Conservation (phyloP, 2,888 invertebrate genomes). For the Pristionchus japonicus region DNA sequence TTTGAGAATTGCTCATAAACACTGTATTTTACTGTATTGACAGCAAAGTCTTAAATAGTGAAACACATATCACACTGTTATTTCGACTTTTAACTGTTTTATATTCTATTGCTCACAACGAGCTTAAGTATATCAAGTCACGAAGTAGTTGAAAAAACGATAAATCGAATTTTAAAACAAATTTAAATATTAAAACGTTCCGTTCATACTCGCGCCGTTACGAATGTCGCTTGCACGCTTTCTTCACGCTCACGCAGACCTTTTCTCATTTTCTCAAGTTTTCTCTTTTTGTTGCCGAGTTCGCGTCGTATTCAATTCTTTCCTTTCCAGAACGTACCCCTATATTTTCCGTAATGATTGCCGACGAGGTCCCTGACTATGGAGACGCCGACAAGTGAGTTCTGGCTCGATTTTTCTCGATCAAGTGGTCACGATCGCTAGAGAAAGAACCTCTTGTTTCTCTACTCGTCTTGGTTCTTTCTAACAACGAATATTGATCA, state of each 20-base stretch:
- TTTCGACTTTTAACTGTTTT: too few relatives aligned
- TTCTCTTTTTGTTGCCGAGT: not conserved
- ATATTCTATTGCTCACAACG: too few relatives aligned
- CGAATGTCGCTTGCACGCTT: not conserved
- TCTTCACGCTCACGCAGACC: not conserved
- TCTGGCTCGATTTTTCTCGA: not conserved
- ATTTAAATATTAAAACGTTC: not conserved
- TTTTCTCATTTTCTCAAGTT: not conserved
- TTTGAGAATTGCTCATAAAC: too few relatives aligned
- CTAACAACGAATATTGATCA: slow-evolving; percentile 43
- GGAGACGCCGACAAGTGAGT: slow-evolving; percentile 33
- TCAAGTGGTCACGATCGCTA: too few relatives aligned
- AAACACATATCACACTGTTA: too few relatives aligned
- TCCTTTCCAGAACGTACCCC: not conserved
- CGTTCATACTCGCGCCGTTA: not conserved
- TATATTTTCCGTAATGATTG: not conserved
- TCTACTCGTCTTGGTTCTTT: too few relatives aligned
- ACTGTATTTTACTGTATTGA: too few relatives aligned
- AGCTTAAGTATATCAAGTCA: not conserved
- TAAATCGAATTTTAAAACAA: not conserved
- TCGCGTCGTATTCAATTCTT: not conserved
- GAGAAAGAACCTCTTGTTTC: too few relatives aligned
- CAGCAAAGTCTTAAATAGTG: too few relatives aligned
- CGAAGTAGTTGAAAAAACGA: not conserved
- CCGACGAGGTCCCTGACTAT: slow-evolving; percentile 36